phyloP scores from a whole-genome alignment of 2,888 invertebrate species.

The Drosophila leonis region DNA sequence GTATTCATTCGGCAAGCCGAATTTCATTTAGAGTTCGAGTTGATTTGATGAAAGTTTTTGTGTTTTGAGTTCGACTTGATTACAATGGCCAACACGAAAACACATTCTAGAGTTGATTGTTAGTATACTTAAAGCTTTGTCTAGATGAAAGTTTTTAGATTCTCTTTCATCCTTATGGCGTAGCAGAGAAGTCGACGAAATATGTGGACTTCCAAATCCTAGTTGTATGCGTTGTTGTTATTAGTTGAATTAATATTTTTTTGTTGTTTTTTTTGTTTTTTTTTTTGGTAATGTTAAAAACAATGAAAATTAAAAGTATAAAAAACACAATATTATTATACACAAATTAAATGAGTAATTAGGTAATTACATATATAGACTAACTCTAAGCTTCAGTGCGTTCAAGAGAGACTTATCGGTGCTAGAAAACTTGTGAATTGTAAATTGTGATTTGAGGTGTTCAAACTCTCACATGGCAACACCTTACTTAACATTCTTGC shows the following conservation, averaged over 20 bases:
- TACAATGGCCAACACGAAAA: slow-evolving; percentile 57
- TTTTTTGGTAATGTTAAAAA: slow-evolving; percentile 61
- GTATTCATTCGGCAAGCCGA: slow-evolving; percentile 46
- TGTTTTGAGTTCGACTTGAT: slow-evolving; percentile 40
- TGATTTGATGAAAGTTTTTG: slow-evolving; percentile 9
- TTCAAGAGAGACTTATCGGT: slow-evolving; percentile 19
- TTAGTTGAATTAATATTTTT: slow-evolving; percentile 28
- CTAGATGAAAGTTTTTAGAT: slow-evolving; percentile 85
- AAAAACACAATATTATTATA: slow-evolving; percentile 73
- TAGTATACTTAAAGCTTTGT: slow-evolving; percentile 85
- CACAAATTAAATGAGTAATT: slow-evolving; percentile 58
- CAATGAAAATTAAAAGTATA: slow-evolving; percentile 56
- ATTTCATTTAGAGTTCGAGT: background rate
- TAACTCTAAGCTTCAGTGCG: slow-evolving; percentile 50
- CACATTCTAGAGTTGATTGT: slow-evolving; percentile 66
- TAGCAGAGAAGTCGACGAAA: slow-evolving; percentile 83
- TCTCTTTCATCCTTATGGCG: slow-evolving; percentile 84
- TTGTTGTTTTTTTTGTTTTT: slow-evolving; percentile 20
- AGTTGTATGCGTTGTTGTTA: slow-evolving; percentile 74
- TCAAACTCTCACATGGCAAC: background rate
- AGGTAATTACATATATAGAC: slow-evolving; percentile 16
- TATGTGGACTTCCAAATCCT: slow-evolving; percentile 85
- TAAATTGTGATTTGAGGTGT: slow-evolving; percentile 2
- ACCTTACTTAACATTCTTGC: too few relatives aligned
- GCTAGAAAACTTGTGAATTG: slow-evolving; percentile 1